Percentiles rank a stretch among this genome's conserved stretches.
Conservation (phyloP, 2,113 vertebrate genomes). For the Myrmecophaga tridactyla region DNA sequence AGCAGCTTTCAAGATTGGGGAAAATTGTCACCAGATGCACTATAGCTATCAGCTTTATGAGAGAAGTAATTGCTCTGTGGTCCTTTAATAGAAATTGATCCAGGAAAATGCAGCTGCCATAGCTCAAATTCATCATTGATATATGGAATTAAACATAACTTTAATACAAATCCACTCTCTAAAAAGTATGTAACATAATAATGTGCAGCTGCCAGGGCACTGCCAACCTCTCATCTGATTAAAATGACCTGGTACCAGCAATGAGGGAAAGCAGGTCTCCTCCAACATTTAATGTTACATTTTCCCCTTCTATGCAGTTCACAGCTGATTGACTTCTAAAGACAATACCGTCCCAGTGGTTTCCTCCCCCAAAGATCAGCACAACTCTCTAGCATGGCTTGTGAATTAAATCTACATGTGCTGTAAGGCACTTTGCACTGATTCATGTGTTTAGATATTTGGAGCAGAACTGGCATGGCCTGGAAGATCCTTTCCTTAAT, state of each 20-base stretch:
- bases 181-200: neutral
- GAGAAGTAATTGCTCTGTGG: neutral
- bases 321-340: neutral
- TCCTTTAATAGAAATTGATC: neutral
- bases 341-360: neutral
- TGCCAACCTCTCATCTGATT: neutral
- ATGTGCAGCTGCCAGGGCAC: neutral
- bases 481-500: neutral
- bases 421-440: neutral
- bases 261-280: too few species aligned
- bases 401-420: neutral
- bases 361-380: neutral
- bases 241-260: neutral
- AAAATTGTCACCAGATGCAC: neutral
- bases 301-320: neutral
- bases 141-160: neutral
- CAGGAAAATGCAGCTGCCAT: neutral
- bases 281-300: neutral
- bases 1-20: conserved; percentile 37
- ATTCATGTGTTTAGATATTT: neutral
- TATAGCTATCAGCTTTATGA: neutral
- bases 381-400: neutral
- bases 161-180: neutral
- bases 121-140: neutral
- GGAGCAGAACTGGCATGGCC: neutral